Evolutionary conservation across 2,113 vertebrate genomes (phyloP).

Genomic region (Talpa occidentalis): DNA sequence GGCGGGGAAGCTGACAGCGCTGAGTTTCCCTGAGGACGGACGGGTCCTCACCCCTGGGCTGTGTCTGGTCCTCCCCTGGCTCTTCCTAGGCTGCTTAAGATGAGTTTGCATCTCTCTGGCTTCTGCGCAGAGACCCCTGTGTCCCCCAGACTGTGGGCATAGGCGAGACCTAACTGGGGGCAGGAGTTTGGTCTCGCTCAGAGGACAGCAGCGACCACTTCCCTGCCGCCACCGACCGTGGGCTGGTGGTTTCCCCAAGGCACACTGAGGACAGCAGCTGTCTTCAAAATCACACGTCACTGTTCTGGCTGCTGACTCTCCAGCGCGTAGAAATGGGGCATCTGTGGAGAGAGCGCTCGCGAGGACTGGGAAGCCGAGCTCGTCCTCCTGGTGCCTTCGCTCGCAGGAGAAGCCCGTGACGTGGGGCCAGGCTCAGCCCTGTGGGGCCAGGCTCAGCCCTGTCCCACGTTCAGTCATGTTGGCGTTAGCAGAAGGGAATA

Average conservation of each 20-base stretch:
- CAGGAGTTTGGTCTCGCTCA: neutral
- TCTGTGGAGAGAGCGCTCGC: rapidly evolving
- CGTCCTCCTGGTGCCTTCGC: neutral
- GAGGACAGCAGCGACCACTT: neutral
- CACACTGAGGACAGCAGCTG: neutral
- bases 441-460: no score
- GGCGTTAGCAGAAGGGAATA: neutral
- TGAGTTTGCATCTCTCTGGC: neutral
- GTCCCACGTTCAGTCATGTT: neutral
- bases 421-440: no score
- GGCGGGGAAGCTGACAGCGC: neutral
- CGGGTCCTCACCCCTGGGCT: neutral
- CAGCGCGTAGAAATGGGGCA: neutral
- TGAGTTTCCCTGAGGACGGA: neutral
- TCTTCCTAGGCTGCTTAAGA: neutral
- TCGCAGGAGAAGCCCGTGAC: no score
- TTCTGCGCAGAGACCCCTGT: neutral
- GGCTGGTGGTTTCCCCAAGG: neutral
- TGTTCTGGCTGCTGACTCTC: neutral
- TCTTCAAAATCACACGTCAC: neutral
- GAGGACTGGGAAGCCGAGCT: rapidly evolving
- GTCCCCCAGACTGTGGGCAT: neutral
- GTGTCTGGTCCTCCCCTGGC: neutral
- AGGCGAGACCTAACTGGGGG: neutral
- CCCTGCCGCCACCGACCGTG: rapidly evolving